A percentile compares a stretch with the other conserved stretches of the same genome.
Evolutionary conservation across 2,888 invertebrate genomes (phyloP).

Genomic region (Macropis europaea): DNA sequence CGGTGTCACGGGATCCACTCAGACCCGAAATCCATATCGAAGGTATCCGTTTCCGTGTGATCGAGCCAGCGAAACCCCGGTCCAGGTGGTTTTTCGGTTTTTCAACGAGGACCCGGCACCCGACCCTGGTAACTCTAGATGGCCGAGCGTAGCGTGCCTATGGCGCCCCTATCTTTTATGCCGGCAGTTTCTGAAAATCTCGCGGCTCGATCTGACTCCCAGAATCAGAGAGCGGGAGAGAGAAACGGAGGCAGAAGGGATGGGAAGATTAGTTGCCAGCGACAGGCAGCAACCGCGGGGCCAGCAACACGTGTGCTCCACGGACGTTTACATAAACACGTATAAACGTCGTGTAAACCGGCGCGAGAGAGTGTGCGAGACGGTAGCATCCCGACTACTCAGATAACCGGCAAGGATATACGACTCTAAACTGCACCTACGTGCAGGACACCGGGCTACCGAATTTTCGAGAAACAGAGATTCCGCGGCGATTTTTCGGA

Average conservation of each 20-base stretch:
- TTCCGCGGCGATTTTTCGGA: slow-evolving; percentile 54
- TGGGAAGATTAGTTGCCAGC: slow-evolving; percentile 61
- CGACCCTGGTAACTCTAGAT: slow-evolving; percentile 75
- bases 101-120: slow-evolving; percentile 5
- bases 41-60: slow-evolving; percentile 33
- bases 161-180: slow-evolving; percentile 77
- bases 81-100: slow-evolving; percentile 23
- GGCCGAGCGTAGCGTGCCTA: slow-evolving; percentile 68
- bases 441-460: slow-evolving; percentile 73
- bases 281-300: slow-evolving; percentile 59
- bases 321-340: slow-evolving; percentile 68
- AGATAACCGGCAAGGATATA: slow-evolving; percentile 70
- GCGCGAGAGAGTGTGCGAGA: slow-evolving; percentile 56
- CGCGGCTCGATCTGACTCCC: slow-evolving; percentile 68
- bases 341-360: slow-evolving; percentile 67
- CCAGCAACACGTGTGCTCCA: slow-evolving; percentile 63
- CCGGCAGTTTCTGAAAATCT: slow-evolving; percentile 75
- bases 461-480: slow-evolving; percentile 75
- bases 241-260: background rate
- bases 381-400: slow-evolving; percentile 75
- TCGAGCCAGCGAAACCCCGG: slow-evolving; percentile 3
- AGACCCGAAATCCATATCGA: slow-evolving; percentile 14
- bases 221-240: background rate
- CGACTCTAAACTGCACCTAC: slow-evolving; percentile 73
- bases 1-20: no score